Conservation (phyloP, 2,113 vertebrate species). For the Mystacornis crossleyi region DNA sequence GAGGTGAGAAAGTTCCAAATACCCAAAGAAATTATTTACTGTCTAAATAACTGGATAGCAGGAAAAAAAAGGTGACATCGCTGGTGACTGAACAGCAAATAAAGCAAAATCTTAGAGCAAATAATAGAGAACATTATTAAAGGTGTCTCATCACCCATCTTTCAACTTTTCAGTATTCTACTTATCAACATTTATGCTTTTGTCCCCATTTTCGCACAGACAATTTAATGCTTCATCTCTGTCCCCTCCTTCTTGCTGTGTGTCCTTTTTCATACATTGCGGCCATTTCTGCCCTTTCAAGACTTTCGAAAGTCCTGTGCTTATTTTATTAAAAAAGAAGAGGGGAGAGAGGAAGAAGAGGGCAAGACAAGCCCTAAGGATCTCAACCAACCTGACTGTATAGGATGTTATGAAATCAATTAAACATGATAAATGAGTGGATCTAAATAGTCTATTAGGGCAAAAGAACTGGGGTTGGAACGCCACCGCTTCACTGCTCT, state of each 20-base stretch:
- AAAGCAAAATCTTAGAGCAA: neutral
- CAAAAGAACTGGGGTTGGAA: neutral
- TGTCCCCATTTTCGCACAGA: neutral
- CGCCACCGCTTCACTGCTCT: neutral
- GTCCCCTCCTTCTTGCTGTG: neutral
- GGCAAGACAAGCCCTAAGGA: neutral
- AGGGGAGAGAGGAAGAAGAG: rapidly evolving
- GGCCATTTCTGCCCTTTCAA: neutral
- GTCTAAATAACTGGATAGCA: neutral
- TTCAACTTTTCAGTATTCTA: neutral
- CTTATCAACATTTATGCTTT: neutral
- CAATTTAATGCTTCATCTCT: neutral
- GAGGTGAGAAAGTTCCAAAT: neutral
- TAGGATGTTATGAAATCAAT: neutral
- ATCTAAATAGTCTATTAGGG: neutral
- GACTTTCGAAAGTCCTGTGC: neutral
- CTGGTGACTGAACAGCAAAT: neutral
- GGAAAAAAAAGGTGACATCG: neutral
- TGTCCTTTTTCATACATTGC: neutral
- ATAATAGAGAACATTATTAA: neutral
- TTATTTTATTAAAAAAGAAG: neutral
- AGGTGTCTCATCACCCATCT: neutral
- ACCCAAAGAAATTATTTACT: neutral
- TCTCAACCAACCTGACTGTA: neutral
- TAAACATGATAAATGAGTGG: neutral